phyloP scores from a whole-genome alignment of 1,140 invertebrate species.

The Bradysia coprophila region DNA sequence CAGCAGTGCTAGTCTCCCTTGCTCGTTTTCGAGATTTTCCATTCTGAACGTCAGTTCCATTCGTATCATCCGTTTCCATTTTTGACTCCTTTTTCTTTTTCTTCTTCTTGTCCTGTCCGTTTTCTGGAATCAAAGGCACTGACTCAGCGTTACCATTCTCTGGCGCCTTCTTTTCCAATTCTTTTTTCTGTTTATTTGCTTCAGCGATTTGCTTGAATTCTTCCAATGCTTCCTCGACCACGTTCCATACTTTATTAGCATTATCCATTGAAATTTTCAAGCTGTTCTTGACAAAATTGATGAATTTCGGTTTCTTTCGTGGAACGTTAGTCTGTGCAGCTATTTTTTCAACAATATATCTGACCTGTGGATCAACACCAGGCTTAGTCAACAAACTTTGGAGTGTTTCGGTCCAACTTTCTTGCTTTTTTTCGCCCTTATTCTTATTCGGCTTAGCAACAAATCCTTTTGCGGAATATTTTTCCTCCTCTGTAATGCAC shows the following conservation, averaged over 20 bases:
- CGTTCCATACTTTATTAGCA: conserved; percentile 43
- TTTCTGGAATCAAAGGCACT: too few relatives aligned
- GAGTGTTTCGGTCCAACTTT: conserved; percentile 57
- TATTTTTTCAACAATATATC: conserved; percentile 46
- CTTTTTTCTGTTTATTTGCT: conserved; percentile 4
- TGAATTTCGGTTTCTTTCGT: conserved; percentile 77
- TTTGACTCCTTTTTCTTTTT: not conserved
- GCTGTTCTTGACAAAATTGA: conserved; percentile 51
- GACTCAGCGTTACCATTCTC: conserved; percentile 1
- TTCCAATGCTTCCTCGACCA: conserved; percentile 45
- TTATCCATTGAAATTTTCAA: conserved; percentile 30
- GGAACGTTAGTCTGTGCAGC: conserved; percentile 72
- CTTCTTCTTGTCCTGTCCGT: not conserved
- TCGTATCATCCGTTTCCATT: too few relatives aligned
- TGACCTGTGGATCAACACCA: conserved; percentile 32
- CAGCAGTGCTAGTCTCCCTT: too few relatives aligned
- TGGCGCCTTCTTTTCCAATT: not conserved
- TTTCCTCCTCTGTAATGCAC: conserved; percentile 79
- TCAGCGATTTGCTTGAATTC: conserved; percentile 21
- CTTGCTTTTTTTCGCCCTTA: conserved; percentile 81
- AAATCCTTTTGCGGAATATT: conserved; percentile 74
- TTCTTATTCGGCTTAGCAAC: conserved; percentile 49
- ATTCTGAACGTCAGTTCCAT: too few relatives aligned
- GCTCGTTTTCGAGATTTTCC: too few relatives aligned
- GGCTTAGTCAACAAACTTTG: conserved; percentile 26